Conservation (phyloP, 92 coral and sea anemone genomes). For the Paragorgia papillata region DNA sequence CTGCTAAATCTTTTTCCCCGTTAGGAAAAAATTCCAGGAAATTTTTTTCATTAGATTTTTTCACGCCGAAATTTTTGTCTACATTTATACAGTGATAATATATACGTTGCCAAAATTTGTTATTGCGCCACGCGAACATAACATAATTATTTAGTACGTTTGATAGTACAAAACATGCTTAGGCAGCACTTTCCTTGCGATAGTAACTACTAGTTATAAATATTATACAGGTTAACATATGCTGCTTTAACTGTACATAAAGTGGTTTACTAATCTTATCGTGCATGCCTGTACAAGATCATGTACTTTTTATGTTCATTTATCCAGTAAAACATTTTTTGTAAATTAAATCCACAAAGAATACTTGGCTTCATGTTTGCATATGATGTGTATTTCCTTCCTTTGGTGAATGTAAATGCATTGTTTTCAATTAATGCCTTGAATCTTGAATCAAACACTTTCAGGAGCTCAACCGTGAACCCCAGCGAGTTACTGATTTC, state of each 20-base stretch:
- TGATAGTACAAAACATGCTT: too few relatives aligned
- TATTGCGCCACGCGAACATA: too few relatives aligned
- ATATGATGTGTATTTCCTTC: constrained; percentile 57
- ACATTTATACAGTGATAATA: too few relatives aligned
- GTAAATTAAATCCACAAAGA: constrained; percentile 60
- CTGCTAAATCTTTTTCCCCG: too few relatives aligned
- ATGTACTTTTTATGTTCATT: constrained; percentile 66
- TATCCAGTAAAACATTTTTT: constrained; percentile 66
- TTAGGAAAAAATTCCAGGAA: too few relatives aligned
- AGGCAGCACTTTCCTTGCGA: too few relatives aligned
- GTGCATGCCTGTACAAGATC: constrained; percentile 38
- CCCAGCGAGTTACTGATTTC: constrained; percentile 66
- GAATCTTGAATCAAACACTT: constrained; percentile 49
- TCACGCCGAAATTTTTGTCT: too few relatives aligned
- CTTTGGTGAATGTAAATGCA: constrained; percentile 63
- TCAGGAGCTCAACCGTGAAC: constrained; percentile 50
- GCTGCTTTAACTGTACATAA: background rate
- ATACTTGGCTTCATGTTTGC: constrained; percentile 57
- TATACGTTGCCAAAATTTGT: too few relatives aligned
- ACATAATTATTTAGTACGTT: too few relatives aligned
- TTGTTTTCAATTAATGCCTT: constrained; percentile 48
- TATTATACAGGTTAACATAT: background rate
- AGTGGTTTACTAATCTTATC: background rate
- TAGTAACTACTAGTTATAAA: too few relatives aligned
- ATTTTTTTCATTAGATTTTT: too few relatives aligned